Conservation (phyloP, 92 coral and sea anemone genomes). For the Phenganax stokvisi region DNA sequence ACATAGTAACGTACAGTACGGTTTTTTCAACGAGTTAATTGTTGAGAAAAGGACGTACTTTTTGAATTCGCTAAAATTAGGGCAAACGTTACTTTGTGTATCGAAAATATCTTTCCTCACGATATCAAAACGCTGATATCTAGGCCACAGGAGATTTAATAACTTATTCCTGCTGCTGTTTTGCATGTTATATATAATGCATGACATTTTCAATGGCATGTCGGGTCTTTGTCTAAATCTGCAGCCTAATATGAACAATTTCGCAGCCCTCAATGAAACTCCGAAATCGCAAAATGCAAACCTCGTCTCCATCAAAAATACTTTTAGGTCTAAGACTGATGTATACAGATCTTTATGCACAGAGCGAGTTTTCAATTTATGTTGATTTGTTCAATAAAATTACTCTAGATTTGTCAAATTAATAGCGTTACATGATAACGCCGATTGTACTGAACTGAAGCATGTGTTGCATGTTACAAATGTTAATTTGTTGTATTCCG, state of each 20-base stretch:
- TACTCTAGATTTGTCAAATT: not conserved
- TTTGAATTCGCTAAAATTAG: not conserved
- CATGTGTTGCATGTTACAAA: too few species aligned
- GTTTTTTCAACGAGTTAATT: too few species aligned
- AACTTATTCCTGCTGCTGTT: conserved; percentile 15
- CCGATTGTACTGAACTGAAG: not conserved
- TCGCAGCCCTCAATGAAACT: not conserved
- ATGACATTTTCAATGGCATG: conserved; percentile 11
- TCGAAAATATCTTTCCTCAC: conserved; percentile 2
- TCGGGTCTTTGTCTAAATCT: conserved; percentile 10
- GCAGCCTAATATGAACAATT: not conserved
- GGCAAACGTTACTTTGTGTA: not conserved
- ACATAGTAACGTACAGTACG: too few species aligned
- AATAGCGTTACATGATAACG: conserved; percentile 6
- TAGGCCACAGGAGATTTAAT: conserved; percentile 6
- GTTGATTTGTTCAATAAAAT: conserved; percentile 19
- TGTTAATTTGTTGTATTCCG: too few species aligned
- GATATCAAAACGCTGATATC: conserved; percentile 18
- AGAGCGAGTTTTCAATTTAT: not conserved
- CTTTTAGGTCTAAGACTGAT: not conserved
- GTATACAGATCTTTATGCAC: not conserved
- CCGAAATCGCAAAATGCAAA: not conserved
- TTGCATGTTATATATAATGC: conserved; percentile 16
- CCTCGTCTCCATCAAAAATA: not conserved
- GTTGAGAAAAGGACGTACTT: too few species aligned